Conservation (phyloP, 2,113 vertebrate species). For the Struthidea cinerea region DNA sequence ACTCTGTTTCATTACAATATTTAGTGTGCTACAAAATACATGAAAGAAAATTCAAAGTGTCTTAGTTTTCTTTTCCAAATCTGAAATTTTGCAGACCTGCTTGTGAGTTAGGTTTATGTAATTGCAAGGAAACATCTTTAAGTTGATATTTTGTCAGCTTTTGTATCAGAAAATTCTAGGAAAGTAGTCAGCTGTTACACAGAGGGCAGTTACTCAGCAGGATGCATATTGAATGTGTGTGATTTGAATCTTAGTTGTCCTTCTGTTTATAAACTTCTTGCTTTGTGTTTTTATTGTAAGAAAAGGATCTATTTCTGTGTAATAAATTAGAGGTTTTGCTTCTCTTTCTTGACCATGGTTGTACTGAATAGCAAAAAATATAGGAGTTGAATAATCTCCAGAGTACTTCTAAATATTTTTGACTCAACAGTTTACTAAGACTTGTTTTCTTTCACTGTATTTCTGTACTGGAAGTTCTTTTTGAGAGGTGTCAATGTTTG, state of each 20-base stretch:
- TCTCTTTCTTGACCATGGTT: background rate
- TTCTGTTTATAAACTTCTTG: background rate
- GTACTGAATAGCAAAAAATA: background rate
- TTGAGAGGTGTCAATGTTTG: background rate
- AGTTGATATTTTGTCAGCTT: background rate
- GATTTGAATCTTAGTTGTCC: background rate
- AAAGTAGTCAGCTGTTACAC: background rate
- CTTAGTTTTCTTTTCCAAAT: background rate
- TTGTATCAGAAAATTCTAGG: background rate
- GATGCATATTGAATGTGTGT: fast-evolving
- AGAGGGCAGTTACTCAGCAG: background rate
- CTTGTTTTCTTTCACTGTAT: background rate
- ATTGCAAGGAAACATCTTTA: background rate
- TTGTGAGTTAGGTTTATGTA: background rate
- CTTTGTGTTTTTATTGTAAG: background rate
- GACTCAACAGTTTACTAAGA: background rate
- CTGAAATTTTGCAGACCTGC: background rate
- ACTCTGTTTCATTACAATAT: background rate
- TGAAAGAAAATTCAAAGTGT: background rate
- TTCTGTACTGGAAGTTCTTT: background rate
- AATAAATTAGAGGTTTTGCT: background rate
- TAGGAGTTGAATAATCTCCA: background rate
- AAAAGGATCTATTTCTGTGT: background rate
- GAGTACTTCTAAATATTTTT: background rate
- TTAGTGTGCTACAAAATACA: background rate